Evolutionary conservation across 2,113 vertebrate genomes (phyloP), one percentile per base, ranked within the genome.

Genomic region (Blennius ocellaris): DNA sequence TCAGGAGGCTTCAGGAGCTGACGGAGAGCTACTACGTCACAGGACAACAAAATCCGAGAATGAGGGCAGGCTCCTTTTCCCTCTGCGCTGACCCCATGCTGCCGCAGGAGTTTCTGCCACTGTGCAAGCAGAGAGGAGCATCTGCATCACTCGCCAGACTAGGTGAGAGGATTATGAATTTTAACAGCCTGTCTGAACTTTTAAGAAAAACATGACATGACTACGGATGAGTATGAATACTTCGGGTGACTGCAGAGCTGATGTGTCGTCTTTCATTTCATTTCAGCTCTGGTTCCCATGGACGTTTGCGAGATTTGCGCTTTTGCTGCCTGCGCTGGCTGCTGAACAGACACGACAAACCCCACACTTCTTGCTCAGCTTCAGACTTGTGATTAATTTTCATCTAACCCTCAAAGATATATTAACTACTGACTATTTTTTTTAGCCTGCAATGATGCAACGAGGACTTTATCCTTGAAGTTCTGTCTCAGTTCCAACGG

Each of bases 241-340:
- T n/a, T n/a, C n/a, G n/a, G n/a, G n/a, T 30, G 21, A 30, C 21
- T 30, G 21, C 39, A 12, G 59, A 6, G 8, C 53, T 74, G 6
- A 74, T 38, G 38, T 41, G 14, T 48, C 12, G 11, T 66, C n/a
- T 57, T 8, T 50, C 39, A n/a, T n/a, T n/a, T n/a, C n/a, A 48
- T 36, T 40, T 84, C 63, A 90, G 87, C 68, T 53, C 9, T 76
- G 77, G 91, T 87, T 62, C 85, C 93, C 3, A 8, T 93, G 1
- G 92, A 90, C 2, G 60, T 88, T 0, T 97, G 96, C 69, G 95
- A 97, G 83, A 94, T 96, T 80, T 97, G 96, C 41, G 94, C 95
- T 7, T 95, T 91, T 0, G 93, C 94, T 0, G 96, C 95, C 81
- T 97, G 96, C 78, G 90, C 95, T 0, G 96, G 96, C 15, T 97